Conservation (phyloP, 2,888 invertebrate species). For the Cylloceria caligata region DNA sequence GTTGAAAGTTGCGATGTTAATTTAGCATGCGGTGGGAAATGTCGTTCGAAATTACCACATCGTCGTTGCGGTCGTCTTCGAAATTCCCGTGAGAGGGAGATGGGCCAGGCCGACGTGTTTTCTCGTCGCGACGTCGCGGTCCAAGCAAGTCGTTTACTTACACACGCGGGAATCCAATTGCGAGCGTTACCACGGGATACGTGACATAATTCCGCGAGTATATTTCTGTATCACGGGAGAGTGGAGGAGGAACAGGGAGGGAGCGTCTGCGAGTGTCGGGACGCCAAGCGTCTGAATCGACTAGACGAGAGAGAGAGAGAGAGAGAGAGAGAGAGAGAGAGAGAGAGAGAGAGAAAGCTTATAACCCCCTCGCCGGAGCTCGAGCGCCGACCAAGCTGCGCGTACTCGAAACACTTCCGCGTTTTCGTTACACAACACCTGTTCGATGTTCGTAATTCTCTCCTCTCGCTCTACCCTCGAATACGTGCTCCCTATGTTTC, state of each 20-base stretch:
- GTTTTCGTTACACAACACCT: constrained; percentile 81
- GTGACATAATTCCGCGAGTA: constrained; percentile 80
- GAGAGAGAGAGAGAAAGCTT: constrained; percentile 64
- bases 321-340: constrained; percentile 37
- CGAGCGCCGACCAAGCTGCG: constrained; percentile 49
- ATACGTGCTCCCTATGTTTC: constrained; percentile 31
- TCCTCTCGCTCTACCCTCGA: constrained; percentile 62
- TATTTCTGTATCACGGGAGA: constrained; percentile 78
- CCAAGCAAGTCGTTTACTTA: constrained; percentile 28
- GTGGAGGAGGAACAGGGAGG: constrained; percentile 56
- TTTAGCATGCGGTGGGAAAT: constrained; percentile 60
- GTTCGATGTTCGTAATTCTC: constrained; percentile 74
- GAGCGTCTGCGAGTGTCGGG: constrained; percentile 33
- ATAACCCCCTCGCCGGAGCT: constrained; percentile 47
- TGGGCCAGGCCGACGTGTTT: not conserved
- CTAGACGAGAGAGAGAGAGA: constrained; percentile 32
- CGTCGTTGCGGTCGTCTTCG: constrained; percentile 43
- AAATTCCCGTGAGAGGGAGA: constrained; percentile 48
- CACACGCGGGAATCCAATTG: constrained; percentile 56
- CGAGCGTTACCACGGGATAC: constrained; percentile 72
- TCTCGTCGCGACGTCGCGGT: constrained; percentile 30
- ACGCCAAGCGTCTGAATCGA: constrained; percentile 62
- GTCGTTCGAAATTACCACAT: constrained; percentile 56
- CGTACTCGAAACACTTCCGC: constrained; percentile 77
- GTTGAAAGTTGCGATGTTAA: constrained; percentile 59